Conservation (phyloP, 2,888 invertebrate genomes). For the Busseola fusca region DNA sequence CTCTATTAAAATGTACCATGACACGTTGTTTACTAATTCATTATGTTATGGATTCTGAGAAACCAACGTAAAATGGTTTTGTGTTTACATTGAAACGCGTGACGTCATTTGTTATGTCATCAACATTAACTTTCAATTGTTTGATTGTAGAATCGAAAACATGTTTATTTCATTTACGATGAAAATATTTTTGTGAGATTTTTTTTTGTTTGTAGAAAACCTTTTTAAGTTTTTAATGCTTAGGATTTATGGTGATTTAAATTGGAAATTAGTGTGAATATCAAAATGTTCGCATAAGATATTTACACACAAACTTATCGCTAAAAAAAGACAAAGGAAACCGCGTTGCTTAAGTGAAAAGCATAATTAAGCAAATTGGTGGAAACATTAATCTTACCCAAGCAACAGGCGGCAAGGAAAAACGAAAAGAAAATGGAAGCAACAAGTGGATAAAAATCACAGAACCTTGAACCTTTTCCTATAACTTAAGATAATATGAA, state of each 20-base stretch:
- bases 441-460: conserved; percentile 41
- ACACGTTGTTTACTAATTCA: conserved; percentile 36
- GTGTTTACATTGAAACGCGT: conserved; percentile 29
- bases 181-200: neutral
- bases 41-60: conserved; percentile 20
- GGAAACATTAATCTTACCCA: conserved; percentile 34
- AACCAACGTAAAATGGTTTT: conserved; percentile 27
- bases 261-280: neutral
- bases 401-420: conserved; percentile 40
- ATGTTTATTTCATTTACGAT: conserved; percentile 6
- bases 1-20: conserved; percentile 15
- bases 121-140: conserved; percentile 3
- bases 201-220: neutral
- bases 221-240: neutral
- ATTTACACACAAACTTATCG: neutral
- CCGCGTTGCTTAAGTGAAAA: conserved; percentile 21
- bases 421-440: conserved; percentile 26
- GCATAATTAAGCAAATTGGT: conserved; percentile 42
- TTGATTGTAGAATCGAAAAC: conserved; percentile 14
- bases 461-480: conserved; percentile 31
- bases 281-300: neutral
- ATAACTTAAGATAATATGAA: conserved; percentile 34
- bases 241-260: neutral
- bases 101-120: conserved; percentile 17
- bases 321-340: neutral